These are phyloP conservation scores for Dicycla oo DNA, from an alignment of 2,888 invertebrate genomes.

Conservation along the genomic window DNA sequence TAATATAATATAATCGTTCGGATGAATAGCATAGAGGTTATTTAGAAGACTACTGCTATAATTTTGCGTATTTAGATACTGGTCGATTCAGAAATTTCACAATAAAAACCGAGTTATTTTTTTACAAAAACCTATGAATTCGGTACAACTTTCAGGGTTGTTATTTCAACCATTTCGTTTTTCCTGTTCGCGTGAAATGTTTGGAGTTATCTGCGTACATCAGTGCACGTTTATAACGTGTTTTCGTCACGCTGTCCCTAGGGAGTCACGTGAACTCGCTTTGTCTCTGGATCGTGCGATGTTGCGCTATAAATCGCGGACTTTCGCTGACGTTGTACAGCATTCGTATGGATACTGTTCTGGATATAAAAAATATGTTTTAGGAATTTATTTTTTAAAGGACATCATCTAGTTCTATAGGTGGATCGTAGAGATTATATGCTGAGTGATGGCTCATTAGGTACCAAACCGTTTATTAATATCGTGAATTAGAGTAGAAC, in stretches of 20 bases:
- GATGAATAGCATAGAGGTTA: conserved; percentile 1
- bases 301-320: neutral
- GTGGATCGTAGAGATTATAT: neutral
- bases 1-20: too few relatives aligned
- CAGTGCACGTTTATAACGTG: conserved; percentile 25
- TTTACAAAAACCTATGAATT: conserved; percentile 14
- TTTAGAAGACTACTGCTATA: conserved; percentile 4
- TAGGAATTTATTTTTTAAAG: neutral
- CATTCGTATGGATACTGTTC: neutral
- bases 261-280: conserved; percentile 18
- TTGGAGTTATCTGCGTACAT: conserved; percentile 35
- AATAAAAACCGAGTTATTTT: too few relatives aligned
- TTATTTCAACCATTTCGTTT: conserved; percentile 27
- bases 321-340: neutral
- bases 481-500: neutral
- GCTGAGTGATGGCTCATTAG: neutral
- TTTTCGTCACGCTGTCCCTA: conserved; percentile 37
- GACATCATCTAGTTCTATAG: neutral
- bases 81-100: neutral
- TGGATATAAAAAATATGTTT: neutral
- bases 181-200: conserved; percentile 31
- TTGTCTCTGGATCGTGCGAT: conserved; percentile 8
- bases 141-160: conserved; percentile 12
- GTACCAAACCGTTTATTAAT: neutral
- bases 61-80: conserved; percentile 4